Percentiles rank a stretch among this genome's conserved stretches.
Evolutionary conservation across 2,888 invertebrate genomes (phyloP).

Genomic region (Emmelina monodactyla): DNA sequence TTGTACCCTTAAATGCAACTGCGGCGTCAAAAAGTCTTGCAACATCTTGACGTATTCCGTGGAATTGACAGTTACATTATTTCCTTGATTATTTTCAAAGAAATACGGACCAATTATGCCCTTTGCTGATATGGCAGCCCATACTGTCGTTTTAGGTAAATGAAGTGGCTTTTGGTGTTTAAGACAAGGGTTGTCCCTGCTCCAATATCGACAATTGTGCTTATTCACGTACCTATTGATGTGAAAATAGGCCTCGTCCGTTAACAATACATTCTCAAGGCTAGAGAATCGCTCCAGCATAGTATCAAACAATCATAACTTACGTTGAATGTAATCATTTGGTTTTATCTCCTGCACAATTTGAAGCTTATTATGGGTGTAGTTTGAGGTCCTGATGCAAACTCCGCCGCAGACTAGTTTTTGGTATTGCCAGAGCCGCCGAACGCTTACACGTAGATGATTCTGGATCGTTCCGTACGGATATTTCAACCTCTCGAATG

Average conservation of each 20-base stretch:
- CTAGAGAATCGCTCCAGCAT: slow-evolving; percentile 7
- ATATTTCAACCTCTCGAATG: slow-evolving; percentile 6
- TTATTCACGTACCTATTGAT: slow-evolving; percentile 3
- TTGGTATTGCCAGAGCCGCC: slow-evolving; percentile 9
- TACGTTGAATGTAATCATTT: slow-evolving; percentile 11
- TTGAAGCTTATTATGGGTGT: slow-evolving; percentile 7
- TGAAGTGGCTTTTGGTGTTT: slow-evolving; percentile 5
- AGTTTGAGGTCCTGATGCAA: slow-evolving; percentile 9
- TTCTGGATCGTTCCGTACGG: slow-evolving; percentile 5
- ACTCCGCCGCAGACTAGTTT: slow-evolving; percentile 6
- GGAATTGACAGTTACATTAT: slow-evolving; percentile 7
- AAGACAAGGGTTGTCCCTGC: slow-evolving; percentile 1
- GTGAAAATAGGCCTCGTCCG: slow-evolving; percentile 4
- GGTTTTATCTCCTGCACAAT: slow-evolving; percentile 8
- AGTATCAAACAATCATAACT: slow-evolving; percentile 12
- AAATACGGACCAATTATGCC: slow-evolving; percentile 11
- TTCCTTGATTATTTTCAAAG: slow-evolving; percentile 6
- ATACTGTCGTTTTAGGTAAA: slow-evolving; percentile 7
- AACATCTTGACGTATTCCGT: slow-evolving; percentile 5
- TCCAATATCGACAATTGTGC: neutral
- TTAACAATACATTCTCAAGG: slow-evolving; percentile 8
- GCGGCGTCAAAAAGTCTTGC: slow-evolving; percentile 8
- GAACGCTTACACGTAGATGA: slow-evolving; percentile 9
- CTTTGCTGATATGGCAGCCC: slow-evolving; percentile 10
- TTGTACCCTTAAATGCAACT: slow-evolving; percentile 2